Percentiles rank a stretch among this genome's conserved stretches.
Conservation (phyloP, 2,113 vertebrate genomes). For the Paratilapia polleni region DNA sequence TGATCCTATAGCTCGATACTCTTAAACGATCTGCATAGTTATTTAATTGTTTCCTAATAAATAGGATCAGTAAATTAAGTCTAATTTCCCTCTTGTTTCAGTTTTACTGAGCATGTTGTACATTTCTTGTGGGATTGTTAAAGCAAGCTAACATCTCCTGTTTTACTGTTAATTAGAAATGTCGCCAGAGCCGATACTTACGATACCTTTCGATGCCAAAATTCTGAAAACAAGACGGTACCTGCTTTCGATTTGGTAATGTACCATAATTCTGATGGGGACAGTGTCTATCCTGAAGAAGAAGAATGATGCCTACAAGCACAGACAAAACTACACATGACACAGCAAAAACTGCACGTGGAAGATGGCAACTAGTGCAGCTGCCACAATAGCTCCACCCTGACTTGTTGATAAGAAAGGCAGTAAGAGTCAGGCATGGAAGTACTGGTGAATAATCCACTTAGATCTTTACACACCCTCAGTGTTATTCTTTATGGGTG, state of each 20-base stretch:
- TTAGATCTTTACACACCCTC: slow-evolving; percentile 11
- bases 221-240: background rate
- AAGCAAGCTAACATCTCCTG: background rate
- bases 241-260: too few species aligned
- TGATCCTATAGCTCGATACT: too few species aligned
- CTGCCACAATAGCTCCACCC: background rate
- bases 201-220: background rate
- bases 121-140: background rate
- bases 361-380: too few species aligned
- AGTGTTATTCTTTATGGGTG: background rate
- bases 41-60: background rate
- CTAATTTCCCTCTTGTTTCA: background rate
- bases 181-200: background rate
- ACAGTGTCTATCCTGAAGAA: too few species aligned
- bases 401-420: background rate
- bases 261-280: too few species aligned
- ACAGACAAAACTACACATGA: too few species aligned
- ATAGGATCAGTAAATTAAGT: background rate
- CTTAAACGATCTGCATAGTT: background rate
- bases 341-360: too few species aligned
- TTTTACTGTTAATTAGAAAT: background rate
- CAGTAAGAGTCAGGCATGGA: background rate
- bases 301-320: too few species aligned
- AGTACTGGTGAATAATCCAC: slow-evolving; percentile 25
- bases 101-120: background rate